A percentile compares a stretch with the other conserved stretches of the same genome.
Evolutionary conservation across 2,113 vertebrate genomes (phyloP).

Genomic region (Psittacula cyanocephala): DNA sequence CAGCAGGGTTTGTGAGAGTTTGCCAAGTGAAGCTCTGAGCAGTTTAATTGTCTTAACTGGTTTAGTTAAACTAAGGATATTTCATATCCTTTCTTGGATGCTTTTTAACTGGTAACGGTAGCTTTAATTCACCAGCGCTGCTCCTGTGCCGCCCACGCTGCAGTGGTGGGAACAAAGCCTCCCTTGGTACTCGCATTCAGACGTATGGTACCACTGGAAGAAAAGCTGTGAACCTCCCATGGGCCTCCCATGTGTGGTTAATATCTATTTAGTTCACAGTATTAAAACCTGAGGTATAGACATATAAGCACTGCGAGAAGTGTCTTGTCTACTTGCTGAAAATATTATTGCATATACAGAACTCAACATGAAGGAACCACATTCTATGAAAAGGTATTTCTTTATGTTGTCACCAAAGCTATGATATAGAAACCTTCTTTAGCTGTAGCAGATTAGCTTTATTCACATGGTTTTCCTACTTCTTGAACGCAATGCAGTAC

Average conservation of each 20-base stretch:
- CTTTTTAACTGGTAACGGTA: not conserved
- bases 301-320: not conserved
- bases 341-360: not conserved
- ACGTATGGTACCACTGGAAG: not conserved
- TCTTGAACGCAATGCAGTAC: not conserved
- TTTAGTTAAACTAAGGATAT: not conserved
- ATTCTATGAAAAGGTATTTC: not conserved
- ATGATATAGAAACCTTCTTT: not conserved
- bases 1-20: not conserved
- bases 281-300: not conserved
- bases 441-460: not conserved
- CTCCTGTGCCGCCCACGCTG: not conserved
- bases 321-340: not conserved
- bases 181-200: not conserved
- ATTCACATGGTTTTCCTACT: not conserved
- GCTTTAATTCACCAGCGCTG: not conserved
- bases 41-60: not conserved
- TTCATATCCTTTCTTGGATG: not conserved
- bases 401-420: not conserved
- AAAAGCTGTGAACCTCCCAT: not conserved
- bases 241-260: not conserved
- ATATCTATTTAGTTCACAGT: not conserved
- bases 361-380: not conserved
- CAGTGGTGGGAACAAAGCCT: fast-evolving
- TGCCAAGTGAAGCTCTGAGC: not conserved